Base-by-base conservation (phyloP, 2,113 vertebrate species). In the Bettongia penicillata region DNA sequence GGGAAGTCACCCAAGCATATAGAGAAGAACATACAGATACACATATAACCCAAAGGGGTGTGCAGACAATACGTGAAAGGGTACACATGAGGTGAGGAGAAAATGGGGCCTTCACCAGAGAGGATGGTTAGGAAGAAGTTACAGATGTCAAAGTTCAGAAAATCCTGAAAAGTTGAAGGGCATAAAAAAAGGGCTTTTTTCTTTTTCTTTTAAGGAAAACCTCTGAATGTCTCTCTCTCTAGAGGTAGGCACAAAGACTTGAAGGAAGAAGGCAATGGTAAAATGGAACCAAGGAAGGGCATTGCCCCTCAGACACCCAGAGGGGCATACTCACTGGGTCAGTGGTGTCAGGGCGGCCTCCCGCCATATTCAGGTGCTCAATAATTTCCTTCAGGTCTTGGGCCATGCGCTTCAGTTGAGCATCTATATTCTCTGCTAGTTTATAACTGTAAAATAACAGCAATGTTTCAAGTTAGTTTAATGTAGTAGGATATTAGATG, bases 361-460 rank as follows among this genome's bases (percentile, higher is more conserved):
- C 12, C 50, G 99, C 99, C 0, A 99, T 99, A 96, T 99, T 99
- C 96, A 99, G 95, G 96, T 99, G 99, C 48, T 99, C 99, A 12
- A 28, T 99, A 95, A 99, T 99, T 97, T 99, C 99, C 98, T 99
- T 99, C 98, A 99, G 98, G 97, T 99, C 99, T 93, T 99, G 99
- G 0, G 99, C 99, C 99, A 99, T 99, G 84, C 97, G 98, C 98
- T 99, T 99, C 95, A 99, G 97, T 96, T 99, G 99, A 7, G 99
- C 99, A 91, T 99, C 99, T 31, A 99, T 99, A 93, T 99, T 99
- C 98, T 99, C 99, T 8, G 99, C 99, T 55, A 99, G 97, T 97
- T 99, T 99, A 96, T 99, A 99, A 90, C 99, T 99, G 96, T 53
- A 95, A 97, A 95, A 97, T 0, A 5, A 94, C 95, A 9, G 43